These are phyloP conservation scores for Parapristionchus giblindavisi DNA, from an alignment of 2,888 invertebrate species.

Conservation along the genomic window DNA sequence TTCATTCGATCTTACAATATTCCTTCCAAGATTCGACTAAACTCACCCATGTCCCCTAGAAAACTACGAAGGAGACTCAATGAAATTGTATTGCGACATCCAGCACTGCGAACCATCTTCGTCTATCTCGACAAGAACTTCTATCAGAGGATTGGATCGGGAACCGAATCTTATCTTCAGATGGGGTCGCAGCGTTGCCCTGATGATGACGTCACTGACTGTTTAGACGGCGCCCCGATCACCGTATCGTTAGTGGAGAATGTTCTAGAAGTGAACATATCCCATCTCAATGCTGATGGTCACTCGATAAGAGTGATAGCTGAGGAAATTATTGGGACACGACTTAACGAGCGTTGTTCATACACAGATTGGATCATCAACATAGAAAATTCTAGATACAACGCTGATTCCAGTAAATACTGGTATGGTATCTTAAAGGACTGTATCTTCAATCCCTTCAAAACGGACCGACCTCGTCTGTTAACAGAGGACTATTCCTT, in stretches of 20 bases:
- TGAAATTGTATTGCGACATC: not conserved
- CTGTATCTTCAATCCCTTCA: slow-evolving; percentile 24
- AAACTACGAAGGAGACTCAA: not conserved
- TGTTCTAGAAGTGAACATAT: not conserved
- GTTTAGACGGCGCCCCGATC: not conserved
- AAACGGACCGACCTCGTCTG: too few species aligned
- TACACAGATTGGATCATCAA: not conserved
- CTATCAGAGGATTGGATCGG: not conserved
- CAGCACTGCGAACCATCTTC: slow-evolving; percentile 13
- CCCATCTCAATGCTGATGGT: slow-evolving; percentile 24
- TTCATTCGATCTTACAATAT: slow-evolving; percentile 18
- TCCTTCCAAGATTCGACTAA: not conserved
- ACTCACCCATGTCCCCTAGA: not conserved
- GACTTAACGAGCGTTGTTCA: not conserved
- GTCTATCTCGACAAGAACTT: not conserved
- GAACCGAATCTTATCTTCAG: slow-evolving; percentile 1
- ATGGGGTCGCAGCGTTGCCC: not conserved
- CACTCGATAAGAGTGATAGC: not conserved
- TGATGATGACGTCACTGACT: not conserved
- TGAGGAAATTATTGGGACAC: not conserved
- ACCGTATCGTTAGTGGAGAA: not conserved
- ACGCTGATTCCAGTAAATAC: not conserved
- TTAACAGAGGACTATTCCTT: too few species aligned
- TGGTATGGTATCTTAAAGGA: not conserved
- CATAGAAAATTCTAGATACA: too few species aligned